phyloP scores from a whole-genome alignment of 2,797 vertebrate genomes.

The Odontamblyopus lacepedii region DNA sequence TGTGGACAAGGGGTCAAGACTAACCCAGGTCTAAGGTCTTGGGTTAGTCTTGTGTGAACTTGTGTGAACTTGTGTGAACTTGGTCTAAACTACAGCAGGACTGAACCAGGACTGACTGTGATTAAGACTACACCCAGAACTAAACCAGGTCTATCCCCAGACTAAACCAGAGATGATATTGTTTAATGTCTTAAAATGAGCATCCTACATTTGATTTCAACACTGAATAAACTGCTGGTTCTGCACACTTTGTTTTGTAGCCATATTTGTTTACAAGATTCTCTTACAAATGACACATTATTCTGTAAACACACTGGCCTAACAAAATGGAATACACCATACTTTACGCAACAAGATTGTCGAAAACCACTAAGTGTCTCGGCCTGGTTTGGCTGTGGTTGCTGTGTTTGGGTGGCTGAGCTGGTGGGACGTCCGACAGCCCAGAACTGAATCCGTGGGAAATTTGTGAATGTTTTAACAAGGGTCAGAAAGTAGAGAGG shows the following conservation, averaged over 20 bases:
- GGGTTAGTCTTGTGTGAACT: no score
- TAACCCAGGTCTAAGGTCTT: no score
- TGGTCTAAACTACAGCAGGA: no score
- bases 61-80: no score
- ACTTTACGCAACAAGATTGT: conserved; percentile 11
- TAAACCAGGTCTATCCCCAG: no score
- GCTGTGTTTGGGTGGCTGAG: conserved; percentile 49
- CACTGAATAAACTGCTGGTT: neutral
- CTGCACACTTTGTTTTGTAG: neutral
- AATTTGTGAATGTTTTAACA: conserved; percentile 59
- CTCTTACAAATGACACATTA: neutral
- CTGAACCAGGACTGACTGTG: no score
- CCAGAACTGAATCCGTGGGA: conserved; percentile 62
- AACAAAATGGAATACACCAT: neutral
- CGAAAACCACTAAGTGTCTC: conserved; percentile 43
- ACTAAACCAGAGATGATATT: neutral
- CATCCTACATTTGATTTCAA: neutral
- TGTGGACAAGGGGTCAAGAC: no score
- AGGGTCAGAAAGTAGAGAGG: conserved; percentile 46
- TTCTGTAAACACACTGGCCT: neutral
- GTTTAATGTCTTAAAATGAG: neutral
- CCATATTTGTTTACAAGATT: conserved; percentile 8
- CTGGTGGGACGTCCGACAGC: conserved; percentile 46
- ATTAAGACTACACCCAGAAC: no score
- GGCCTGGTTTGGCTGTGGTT: conserved; percentile 25